Evolutionary conservation across 2,797 vertebrate genomes (phyloP), one percentile per base, ranked within the genome.

Genomic region (Peromyscus eremicus): DNA sequence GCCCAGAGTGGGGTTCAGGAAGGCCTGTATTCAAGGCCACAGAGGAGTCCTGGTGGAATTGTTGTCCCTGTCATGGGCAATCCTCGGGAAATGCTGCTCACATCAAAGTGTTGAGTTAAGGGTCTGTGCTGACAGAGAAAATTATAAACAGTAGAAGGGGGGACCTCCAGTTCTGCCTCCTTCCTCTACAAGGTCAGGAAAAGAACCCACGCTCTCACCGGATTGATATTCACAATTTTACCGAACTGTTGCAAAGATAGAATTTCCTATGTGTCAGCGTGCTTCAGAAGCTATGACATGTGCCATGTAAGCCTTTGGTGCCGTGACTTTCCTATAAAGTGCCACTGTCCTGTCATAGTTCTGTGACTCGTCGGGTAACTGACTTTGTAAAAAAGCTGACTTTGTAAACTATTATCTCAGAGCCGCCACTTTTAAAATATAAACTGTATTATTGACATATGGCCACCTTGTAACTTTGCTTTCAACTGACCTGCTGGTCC

Each of bases 381-480:
- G 25, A 95, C n/a, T n/a, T n/a, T n/a, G n/a, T n/a, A n/a, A n/a
- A n/a, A n/a, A 64, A 43, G 6, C 40, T 4, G 21, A 83, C 76
- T 37, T 14, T 68, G n/a, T 66, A 40, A 91, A 46, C 10, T 79
- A 29, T 7, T 34, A 14, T 34, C 40, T 83, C 73, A 25, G 12
- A 52, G 62, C 52, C 85, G 95, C 12, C 11, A 12, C 37, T 89
- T 86, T 79, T 73, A 81, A 82, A 75, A 62, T 83, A 21, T 6
- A 96, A 89, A 93, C 57, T 66, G 66, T 23, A 10, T 55, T 64
- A 21, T 0, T 37, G 62, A 91, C 60, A 40, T 62, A 16, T n/a
- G 85, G 40, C 43, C 34, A n/a, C 34, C 85, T 93, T 91, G 77
- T 94, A 66, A 46, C 89, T 88, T 90, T 86, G 60, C 79, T 92